These are phyloP conservation scores for Pterocles burchelli DNA, from an alignment of 2,113 vertebrate genomes.

Conservation along the genomic window DNA sequence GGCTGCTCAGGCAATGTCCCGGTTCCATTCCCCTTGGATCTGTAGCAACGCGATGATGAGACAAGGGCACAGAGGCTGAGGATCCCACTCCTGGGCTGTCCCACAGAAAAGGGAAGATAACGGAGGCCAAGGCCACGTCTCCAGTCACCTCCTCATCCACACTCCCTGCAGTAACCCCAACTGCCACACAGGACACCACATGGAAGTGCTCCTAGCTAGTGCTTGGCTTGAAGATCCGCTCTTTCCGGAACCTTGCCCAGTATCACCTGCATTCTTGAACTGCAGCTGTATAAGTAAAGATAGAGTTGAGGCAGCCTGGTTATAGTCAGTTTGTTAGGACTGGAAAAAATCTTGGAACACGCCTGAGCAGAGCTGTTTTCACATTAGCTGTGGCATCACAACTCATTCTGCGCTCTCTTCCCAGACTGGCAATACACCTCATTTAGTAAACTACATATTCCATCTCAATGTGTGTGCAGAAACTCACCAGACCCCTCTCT, in stretches of 20 bases:
- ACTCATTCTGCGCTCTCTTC: neutral
- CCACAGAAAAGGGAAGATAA: neutral
- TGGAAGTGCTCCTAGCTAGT: too few relatives aligned
- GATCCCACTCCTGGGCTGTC: too few relatives aligned
- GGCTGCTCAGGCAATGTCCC: too few relatives aligned
- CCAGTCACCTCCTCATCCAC: neutral
- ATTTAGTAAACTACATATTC: rapidly evolving
- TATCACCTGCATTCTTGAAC: neutral
- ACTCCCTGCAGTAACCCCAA: neutral
- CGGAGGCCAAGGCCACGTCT: too few relatives aligned
- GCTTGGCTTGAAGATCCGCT: too few relatives aligned
- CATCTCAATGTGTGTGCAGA: neutral
- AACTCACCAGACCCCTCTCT: neutral
- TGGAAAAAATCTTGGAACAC: neutral
- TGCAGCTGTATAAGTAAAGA: too few relatives aligned
- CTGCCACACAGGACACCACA: too few relatives aligned
- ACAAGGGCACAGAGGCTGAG: rapidly evolving
- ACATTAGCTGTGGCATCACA: rapidly evolving
- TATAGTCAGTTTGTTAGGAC: too few relatives aligned
- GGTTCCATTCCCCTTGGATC: neutral
- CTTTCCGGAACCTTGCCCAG: neutral
- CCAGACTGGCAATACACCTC: too few relatives aligned
- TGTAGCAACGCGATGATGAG: rapidly evolving
- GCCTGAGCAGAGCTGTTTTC: too few relatives aligned
- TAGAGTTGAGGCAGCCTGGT: neutral